These are phyloP conservation scores for Homalodisca vitripennis DNA, from an alignment of 1,140 invertebrate genomes.

Conservation along the genomic window DNA sequence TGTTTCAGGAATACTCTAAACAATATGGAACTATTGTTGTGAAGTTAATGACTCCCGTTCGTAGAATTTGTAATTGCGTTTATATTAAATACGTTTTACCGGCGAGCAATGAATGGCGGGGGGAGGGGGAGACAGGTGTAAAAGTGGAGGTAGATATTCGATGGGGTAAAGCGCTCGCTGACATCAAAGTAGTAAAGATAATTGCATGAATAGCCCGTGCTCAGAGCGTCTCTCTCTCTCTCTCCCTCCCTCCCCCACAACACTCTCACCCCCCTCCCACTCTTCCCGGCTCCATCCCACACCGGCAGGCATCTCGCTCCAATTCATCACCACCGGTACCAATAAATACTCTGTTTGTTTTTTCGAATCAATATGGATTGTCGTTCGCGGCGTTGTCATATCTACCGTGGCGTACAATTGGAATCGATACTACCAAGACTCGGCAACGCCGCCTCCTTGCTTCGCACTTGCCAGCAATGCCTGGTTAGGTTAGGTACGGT, in stretches of 20 bases:
- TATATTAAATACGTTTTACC: no score
- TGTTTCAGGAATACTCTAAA: no score
- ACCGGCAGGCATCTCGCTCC: not conserved
- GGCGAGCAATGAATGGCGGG: no score
- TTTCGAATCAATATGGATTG: slow-evolving; percentile 18
- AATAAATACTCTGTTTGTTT: slow-evolving; percentile 26
- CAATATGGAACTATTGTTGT: no score
- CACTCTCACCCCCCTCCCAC: not conserved
- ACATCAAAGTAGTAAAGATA: slow-evolving; percentile 18
- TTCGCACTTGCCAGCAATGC: no score
- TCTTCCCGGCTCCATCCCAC: not conserved
- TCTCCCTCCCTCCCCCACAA: not conserved
- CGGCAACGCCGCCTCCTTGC: no score
- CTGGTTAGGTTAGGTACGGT: no score
- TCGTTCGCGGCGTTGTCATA: slow-evolving; percentile 10
- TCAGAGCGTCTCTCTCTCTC: not conserved
- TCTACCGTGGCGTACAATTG: not conserved
- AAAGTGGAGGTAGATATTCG: no score
- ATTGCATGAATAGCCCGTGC: not conserved
- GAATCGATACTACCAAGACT: no score
- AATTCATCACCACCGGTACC: slow-evolving; percentile 22
- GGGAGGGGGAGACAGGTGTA: no score
- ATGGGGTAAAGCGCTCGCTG: not conserved
- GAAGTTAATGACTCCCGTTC: no score
- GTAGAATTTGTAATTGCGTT: no score